Evolutionary conservation across 2,888 invertebrate genomes (phyloP).

Genomic region (Oligia strigilis): DNA sequence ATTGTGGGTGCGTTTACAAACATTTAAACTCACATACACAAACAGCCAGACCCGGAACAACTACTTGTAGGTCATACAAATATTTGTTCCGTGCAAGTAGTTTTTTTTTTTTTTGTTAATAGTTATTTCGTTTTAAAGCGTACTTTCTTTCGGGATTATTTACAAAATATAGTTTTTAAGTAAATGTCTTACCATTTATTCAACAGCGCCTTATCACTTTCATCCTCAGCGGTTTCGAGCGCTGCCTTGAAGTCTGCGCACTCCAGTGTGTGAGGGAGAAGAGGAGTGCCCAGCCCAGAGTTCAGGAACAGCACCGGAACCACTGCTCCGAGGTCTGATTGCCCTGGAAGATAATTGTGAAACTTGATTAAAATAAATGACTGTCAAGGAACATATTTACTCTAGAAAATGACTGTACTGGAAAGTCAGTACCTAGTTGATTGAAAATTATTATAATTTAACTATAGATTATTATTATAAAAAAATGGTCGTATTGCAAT

Average conservation of each 20-base stretch:
- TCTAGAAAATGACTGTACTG: too few relatives aligned
- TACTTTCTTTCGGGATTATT: background rate
- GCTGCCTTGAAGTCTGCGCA: slow-evolving; percentile 95
- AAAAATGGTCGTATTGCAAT: too few relatives aligned
- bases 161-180: background rate
- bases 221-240: slow-evolving; percentile 92
- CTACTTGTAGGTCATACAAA: too few relatives aligned
- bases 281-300: slow-evolving; percentile 94
- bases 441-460: too few relatives aligned
- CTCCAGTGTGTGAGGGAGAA: slow-evolving; percentile 94
- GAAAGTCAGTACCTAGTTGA: too few relatives aligned
- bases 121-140: background rate
- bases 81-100: too few relatives aligned
- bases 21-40: too few relatives aligned
- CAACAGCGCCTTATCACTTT: slow-evolving; percentile 90
- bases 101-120: too few relatives aligned
- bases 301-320: slow-evolving; percentile 95
- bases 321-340: slow-evolving; percentile 93
- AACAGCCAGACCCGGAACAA: too few relatives aligned
- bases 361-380: background rate
- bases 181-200: slow-evolving; percentile 91
- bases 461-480: too few relatives aligned
- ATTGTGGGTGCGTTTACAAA: too few relatives aligned
- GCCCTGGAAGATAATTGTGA: slow-evolving; percentile 87
- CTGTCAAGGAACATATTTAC: too few relatives aligned